Base-by-base conservation (phyloP, 2,797 vertebrate species). In the Valencia hispanica region DNA sequence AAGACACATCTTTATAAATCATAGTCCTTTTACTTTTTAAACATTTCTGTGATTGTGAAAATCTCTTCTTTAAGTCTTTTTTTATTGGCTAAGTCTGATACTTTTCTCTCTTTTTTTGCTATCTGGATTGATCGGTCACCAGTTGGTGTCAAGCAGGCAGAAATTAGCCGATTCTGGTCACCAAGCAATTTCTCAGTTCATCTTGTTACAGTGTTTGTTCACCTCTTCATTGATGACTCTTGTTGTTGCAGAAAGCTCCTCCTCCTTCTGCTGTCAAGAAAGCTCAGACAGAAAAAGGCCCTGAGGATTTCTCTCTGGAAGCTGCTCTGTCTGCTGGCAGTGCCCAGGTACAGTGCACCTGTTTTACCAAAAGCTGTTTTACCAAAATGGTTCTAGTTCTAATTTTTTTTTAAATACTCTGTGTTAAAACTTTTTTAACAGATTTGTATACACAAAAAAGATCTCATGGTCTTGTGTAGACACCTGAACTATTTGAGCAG, bases 251-350 rank as follows among this genome's bases (percentile, higher is more conserved):
- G 74, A 76, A 76, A 61, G 25, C 74, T 69, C 27, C 65, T n/a
- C 59, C 71, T 11, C 72, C 72, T 50, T 27, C 74, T 55, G 48
- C 66, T 55, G 74, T 12, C 22, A 69, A 69, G 51, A 76, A 76
- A 57, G 39, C 27, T 7, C 14, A 53, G 27, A 17, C 10, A 18
- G 48, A 2, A 25, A 57, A 43, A 4, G 32, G 2, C 32, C 32
- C 65, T 47, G 48, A 30, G 2, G 65, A 70, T 34, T 32, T 76
- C 22, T 34, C 66, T 69, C 53, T 70, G 14, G 68, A 77, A 69
- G 68, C 75, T 27, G 75, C 53, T 27, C 20, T 77, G 53, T 61
- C 41, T 25, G 55, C 72, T 61, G 36, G 41, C 72, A 73, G 55
- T 34, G 53, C 53, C 3, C 55, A 73, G 72, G 72, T 73, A 61